phyloP scores from a whole-genome alignment of 2,113 vertebrate species.

The Arizona elegans region DNA sequence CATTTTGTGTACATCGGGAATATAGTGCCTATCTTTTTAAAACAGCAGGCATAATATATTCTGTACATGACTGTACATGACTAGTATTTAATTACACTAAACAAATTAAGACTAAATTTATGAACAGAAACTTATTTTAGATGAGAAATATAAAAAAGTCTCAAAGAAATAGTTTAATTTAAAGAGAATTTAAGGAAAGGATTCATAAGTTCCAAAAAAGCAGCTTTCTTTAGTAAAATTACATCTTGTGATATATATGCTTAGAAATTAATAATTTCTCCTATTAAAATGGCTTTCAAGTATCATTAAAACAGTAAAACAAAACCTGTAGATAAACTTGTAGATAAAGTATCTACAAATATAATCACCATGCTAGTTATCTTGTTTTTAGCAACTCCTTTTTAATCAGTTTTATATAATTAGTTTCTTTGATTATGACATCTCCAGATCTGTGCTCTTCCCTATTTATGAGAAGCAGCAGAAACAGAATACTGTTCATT shows the following conservation, averaged over 20 bases:
- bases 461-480: neutral
- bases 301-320: neutral
- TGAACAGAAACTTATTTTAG: neutral
- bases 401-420: neutral
- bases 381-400: neutral
- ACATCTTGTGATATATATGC: neutral
- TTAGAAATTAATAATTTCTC: neutral
- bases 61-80: neutral
- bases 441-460: neutral
- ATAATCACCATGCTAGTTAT: neutral
- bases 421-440: neutral
- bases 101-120: neutral
- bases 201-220: neutral
- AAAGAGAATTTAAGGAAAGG: neutral
- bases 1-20: neutral
- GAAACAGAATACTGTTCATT: neutral
- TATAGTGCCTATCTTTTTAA: neutral
- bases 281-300: neutral
- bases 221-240: neutral
- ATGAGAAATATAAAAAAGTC: neutral
- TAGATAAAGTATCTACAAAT: neutral
- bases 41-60: neutral
- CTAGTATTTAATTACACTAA: neutral
- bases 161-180: neutral
- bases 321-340: neutral